These are phyloP conservation scores for Clarias magur DNA, from an alignment of 2,113 vertebrate genomes.

Conservation along the genomic window DNA sequence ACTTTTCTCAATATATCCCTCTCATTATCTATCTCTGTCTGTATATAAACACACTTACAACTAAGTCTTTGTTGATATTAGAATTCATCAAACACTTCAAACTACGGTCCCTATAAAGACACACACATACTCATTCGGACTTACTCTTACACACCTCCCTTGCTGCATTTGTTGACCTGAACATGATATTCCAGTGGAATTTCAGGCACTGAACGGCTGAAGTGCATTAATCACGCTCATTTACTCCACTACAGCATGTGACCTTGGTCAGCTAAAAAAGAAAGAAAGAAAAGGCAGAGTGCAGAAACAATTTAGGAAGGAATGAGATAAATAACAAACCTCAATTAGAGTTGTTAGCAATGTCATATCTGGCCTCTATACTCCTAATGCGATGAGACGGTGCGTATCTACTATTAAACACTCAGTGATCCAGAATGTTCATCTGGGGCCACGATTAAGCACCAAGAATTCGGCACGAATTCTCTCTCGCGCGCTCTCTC, in stretches of 20 bases:
- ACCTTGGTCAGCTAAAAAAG: neutral
- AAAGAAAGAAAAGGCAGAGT: neutral
- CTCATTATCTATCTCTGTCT: neutral
- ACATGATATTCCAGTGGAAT: neutral
- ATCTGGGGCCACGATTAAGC: constrained; percentile 57
- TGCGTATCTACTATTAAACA: constrained; percentile 48
- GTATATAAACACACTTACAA: constrained; percentile 38
- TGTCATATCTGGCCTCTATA: constrained; percentile 47
- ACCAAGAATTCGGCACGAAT: constrained; percentile 56
- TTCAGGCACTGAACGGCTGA: neutral
- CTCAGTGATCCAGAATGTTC: constrained; percentile 50
- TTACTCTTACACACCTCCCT: constrained; percentile 48
- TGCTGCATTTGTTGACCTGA: neutral
- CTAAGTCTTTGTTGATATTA: constrained; percentile 1
- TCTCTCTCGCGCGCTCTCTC: constrained; percentile 47
- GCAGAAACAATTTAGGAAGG: neutral
- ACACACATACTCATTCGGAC: constrained; percentile 50
- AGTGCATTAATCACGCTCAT: constrained; percentile 2
- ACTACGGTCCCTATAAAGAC: constrained; percentile 45
- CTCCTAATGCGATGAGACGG: constrained; percentile 53
- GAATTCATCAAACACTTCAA: neutral
- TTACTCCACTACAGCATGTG: neutral
- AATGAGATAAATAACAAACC: neutral
- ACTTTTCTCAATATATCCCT: neutral
- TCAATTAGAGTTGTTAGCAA: constrained; percentile 49